Base-by-base conservation (phyloP, 2,888 invertebrate species). In the Sinopyrophorus schimmeli region DNA sequence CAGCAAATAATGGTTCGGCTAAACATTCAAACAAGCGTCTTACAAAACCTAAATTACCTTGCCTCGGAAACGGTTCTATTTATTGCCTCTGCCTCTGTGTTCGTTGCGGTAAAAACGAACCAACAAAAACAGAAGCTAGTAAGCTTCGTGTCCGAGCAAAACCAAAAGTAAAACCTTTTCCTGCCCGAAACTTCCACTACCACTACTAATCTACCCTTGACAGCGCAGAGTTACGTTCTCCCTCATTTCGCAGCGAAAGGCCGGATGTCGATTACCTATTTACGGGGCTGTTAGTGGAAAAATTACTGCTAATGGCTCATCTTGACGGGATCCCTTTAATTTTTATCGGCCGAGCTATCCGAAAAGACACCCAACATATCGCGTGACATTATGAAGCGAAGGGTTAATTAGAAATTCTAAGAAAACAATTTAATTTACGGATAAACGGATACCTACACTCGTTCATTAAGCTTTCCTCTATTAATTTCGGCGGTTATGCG, bases 1-100 rank as follows among this genome's bases (percentile, higher is more conserved):
- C 46, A n/a, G n/a, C n/a, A 47, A 47, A 47, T 31, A 40, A 34
- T 26, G 40, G 32, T 47, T 40, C 35, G 31, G 42, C 43, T 30
- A 38, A 46, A 42, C 52, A 50, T 60, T 61, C 61, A 59, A 64
- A 66, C 62, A 63, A 60, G 57, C 56, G 53, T 57, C 57, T 61
- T 61, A 61, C 64, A 62, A 65, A 66, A 64, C 62, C 62, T 55
- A 63, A 65, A 65, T 64, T 63, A 63, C 63, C 60, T 53, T 61
- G 60, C 61, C 63, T 61, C 61, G 61, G 64, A 63, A 64, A 67
- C 61, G 58, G 63, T 59, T 63, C 62, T 61, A 65, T 66, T 64
- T 63, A 65, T 63, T 65, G 60, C 64, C 61, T 59, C 58, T 47
- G 47, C 39, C 53, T 50, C 34, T 48, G 54, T 44, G 24, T 17